Conservation (phyloP, 1,140 invertebrate genomes). For the Tyrophagus putrescentiae region DNA sequence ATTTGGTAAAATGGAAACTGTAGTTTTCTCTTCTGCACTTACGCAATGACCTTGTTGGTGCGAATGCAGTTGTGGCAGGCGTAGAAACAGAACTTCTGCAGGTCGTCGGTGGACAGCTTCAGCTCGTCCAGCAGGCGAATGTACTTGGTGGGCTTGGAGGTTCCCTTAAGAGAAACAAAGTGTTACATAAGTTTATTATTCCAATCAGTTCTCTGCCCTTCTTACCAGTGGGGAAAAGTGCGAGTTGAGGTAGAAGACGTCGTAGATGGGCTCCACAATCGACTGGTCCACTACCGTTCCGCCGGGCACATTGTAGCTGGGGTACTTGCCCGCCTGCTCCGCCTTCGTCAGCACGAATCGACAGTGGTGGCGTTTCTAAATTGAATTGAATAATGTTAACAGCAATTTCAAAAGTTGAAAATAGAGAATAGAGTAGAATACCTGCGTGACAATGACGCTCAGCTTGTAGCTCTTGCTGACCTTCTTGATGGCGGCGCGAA, state of each 20-base stretch:
- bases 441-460: constrained; percentile 21
- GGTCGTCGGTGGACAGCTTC: constrained; percentile 24
- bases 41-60: constrained; percentile 27
- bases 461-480: constrained; percentile 26
- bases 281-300: constrained; percentile 64
- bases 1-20: too few relatives aligned
- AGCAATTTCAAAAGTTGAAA: too few relatives aligned
- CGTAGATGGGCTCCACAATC: constrained; percentile 60
- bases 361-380: neutral
- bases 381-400: too few relatives aligned
- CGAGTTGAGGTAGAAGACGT: constrained; percentile 67
- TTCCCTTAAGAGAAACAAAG: constrained; percentile 23
- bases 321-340: neutral
- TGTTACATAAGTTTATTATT: neutral
- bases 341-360: neutral
- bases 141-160: constrained; percentile 26
- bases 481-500: constrained; percentile 20
- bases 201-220: neutral
- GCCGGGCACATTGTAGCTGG: constrained; percentile 49
- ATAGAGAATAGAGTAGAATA: too few relatives aligned
- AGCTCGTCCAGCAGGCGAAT: constrained; percentile 27
- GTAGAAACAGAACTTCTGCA: constrained; percentile 27
- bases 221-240: constrained; percentile 31
- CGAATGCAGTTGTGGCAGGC: constrained; percentile 26
- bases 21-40: too few relatives aligned